These are phyloP conservation scores for Hydrolagus colliei DNA, from an alignment of 2,797 vertebrate species.

Conservation along the genomic window DNA sequence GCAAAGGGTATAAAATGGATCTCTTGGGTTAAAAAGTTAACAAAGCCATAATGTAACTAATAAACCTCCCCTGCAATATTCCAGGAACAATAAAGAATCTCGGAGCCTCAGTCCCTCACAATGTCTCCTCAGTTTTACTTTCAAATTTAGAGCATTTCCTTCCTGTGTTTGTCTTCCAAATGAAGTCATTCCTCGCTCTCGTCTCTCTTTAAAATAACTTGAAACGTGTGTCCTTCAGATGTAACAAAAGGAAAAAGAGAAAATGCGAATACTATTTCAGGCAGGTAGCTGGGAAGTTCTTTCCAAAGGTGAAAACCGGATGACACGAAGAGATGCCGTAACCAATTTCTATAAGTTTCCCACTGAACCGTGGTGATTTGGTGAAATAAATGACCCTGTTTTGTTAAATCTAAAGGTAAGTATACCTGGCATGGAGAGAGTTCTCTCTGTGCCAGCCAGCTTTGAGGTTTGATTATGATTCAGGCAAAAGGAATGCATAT, in stretches of 20 bases:
- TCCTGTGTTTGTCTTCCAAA: not conserved
- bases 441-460: slow-evolving; percentile 13
- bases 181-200: not conserved
- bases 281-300: too few relatives aligned
- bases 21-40: not conserved
- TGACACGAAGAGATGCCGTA: too few relatives aligned
- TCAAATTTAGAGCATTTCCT: not conserved
- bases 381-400: not conserved
- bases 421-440: not conserved
- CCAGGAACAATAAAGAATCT: not conserved
- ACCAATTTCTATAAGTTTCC: not conserved
- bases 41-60: not conserved
- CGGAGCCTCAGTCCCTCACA: not conserved
- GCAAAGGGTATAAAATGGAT: not conserved
- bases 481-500: not conserved
- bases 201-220: not conserved
- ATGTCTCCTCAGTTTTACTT: not conserved
- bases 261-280: too few relatives aligned
- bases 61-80: not conserved
- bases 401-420: not conserved
- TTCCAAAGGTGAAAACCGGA: too few relatives aligned
- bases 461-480: not conserved
- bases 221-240: too few relatives aligned
- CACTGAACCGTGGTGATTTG: not conserved
- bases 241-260: too few relatives aligned